These are phyloP conservation scores for Lagopus muta DNA, from an alignment of 2,113 vertebrate genomes.

Conservation along the genomic window DNA sequence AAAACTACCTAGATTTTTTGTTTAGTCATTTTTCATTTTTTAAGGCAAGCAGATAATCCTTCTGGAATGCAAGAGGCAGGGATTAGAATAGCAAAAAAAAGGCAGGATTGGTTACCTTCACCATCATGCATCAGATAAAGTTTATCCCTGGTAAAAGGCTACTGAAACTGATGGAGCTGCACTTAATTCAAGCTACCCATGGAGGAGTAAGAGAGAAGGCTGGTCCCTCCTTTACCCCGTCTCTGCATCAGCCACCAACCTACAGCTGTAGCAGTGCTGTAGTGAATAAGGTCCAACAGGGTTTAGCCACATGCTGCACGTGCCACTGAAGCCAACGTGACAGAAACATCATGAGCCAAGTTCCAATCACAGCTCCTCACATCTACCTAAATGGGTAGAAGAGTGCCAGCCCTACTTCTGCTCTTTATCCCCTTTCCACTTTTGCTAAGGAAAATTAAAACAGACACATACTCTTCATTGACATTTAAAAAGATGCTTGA, in stretches of 20 bases:
- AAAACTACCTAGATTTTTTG: not conserved
- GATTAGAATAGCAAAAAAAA: not conserved
- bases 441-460: constrained; percentile 24
- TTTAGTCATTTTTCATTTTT: constrained; percentile 18
- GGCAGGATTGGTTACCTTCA: not conserved
- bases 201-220: not conserved
- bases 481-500: not conserved
- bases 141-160: not conserved
- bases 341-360: not conserved
- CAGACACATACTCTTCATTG: not conserved
- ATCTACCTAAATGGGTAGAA: not conserved
- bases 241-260: not conserved
- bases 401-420: not conserved
- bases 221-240: not conserved
- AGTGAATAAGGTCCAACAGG: not conserved
- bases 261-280: not conserved
- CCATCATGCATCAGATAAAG: not conserved
- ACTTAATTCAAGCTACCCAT: not conserved
- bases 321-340: not conserved
- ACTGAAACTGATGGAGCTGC: not conserved
- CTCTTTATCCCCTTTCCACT: constrained; percentile 1
- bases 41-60: constrained; percentile 57
- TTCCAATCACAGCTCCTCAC: not conserved
- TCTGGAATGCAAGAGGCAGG: constrained; percentile 30
- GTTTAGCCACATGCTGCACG: not conserved